Conservation (phyloP, 2,888 invertebrate genomes). For the Himalopsyche kuldschensis region DNA sequence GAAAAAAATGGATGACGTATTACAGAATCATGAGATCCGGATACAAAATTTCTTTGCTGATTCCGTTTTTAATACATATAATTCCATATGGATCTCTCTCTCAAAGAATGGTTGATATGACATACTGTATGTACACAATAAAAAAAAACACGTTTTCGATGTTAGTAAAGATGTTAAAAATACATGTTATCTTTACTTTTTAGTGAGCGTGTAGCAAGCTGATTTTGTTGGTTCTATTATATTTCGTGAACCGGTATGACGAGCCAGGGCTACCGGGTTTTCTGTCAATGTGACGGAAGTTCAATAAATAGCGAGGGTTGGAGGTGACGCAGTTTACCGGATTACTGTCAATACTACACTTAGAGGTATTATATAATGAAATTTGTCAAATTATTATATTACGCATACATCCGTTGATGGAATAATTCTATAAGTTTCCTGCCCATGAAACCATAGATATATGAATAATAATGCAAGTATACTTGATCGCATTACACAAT, state of each 20-base stretch:
- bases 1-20: no score
- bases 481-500: neutral
- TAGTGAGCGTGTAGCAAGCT: neutral
- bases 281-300: slow-evolving; percentile 13
- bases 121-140: no score
- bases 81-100: no score
- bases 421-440: neutral
- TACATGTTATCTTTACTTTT: neutral
- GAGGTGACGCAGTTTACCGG: slow-evolving; percentile 23
- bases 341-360: slow-evolving; percentile 14
- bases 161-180: no score
- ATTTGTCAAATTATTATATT: neutral
- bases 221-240: neutral
- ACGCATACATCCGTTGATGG: neutral
- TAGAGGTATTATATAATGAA: neutral
- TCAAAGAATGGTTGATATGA: no score
- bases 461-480: neutral
- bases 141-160: no score
- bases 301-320: slow-evolving; percentile 13
- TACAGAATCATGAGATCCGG: no score
- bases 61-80: no score
- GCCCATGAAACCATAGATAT: neutral
- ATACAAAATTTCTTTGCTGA: no score
- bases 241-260: slow-evolving; percentile 16
- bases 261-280: neutral